A percentile compares a stretch with the other conserved stretches of the same genome.
Evolutionary conservation across 2,113 vertebrate species (phyloP).

Genomic region (Ceyx cyanopectus): DNA sequence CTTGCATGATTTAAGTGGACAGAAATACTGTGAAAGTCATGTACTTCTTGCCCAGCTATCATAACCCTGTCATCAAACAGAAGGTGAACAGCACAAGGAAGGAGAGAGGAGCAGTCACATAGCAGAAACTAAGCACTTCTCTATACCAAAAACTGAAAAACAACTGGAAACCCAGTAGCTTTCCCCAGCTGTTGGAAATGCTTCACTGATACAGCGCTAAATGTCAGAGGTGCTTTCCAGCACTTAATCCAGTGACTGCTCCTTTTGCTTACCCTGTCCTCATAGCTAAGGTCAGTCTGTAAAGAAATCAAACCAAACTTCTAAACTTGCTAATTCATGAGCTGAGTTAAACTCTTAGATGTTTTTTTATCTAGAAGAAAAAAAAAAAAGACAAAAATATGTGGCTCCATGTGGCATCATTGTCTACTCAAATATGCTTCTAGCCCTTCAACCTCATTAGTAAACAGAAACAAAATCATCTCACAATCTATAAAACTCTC

Average conservation of each 20-base stretch:
- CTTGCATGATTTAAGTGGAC: neutral
- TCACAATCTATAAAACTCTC: neutral
- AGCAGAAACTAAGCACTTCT: neutral
- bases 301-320: neutral
- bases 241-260: neutral
- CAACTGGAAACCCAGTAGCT: neutral
- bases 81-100: neutral
- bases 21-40: conserved; percentile 19
- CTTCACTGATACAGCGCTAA: neutral
- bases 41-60: neutral
- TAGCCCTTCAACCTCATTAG: neutral
- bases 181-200: neutral
- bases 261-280: neutral
- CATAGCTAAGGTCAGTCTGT: neutral
- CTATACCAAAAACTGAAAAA: neutral
- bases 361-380: neutral
- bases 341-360: neutral
- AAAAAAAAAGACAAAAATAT: no score
- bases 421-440: neutral
- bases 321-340: neutral
- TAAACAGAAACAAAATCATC: neutral
- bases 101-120: neutral
- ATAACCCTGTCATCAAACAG: neutral
- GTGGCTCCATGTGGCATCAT: neutral
- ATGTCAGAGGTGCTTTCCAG: neutral